Base-by-base conservation (phyloP, 1,140 invertebrate species). In the Chironomus striatipennis region DNA sequence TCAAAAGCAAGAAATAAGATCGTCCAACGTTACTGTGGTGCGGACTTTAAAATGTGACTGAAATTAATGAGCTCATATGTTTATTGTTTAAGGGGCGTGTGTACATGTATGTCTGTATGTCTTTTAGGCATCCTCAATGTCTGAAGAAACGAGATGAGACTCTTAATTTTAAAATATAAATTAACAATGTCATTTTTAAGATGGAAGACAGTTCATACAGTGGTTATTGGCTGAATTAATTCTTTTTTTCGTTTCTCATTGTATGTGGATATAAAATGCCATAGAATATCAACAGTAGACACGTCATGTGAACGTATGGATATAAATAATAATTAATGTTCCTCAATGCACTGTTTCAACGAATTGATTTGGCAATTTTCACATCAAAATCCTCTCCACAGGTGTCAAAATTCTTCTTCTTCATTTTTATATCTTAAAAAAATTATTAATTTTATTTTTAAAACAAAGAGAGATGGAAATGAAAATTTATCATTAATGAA, bases 261-360 rank as follows among this genome's bases (percentile, higher is more conserved):
- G 24, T 34, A 2, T 34, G 24, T 34, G 24, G 24, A 34, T 34
- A 34, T 34, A 34, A 34, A 34, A 34, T 34, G 24, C 24, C 24
- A 34, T 5, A 34, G 24, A 34, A 34, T 34, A 34, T 34, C 24
- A 34, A 34, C 24, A 34, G 24, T 34, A 34, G 24, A 34, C 24
- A 34, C 24, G 24, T 34, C 24, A 34, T 34, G 24, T 34, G 24
- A 34, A 34, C 5, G 24, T 34, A 34, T 34, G 24, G 24, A 34
- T 34, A 34, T 34, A 34, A 34, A 34, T 57, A 15, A 21, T 70
- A 70, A 70, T 70, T 70, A 70, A 70, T 70, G 65, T 70, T 70
- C 20, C 18, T 70, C 18, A 20, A 7, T 70, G 17, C 20, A 20
- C 18, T 70, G 65, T 70, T 70, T 70, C 20, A 70, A 70, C 17